Evolutionary conservation across 2,888 invertebrate species (phyloP), one percentile per base, ranked within the genome.

Genomic region (Amphipyra berbera): DNA sequence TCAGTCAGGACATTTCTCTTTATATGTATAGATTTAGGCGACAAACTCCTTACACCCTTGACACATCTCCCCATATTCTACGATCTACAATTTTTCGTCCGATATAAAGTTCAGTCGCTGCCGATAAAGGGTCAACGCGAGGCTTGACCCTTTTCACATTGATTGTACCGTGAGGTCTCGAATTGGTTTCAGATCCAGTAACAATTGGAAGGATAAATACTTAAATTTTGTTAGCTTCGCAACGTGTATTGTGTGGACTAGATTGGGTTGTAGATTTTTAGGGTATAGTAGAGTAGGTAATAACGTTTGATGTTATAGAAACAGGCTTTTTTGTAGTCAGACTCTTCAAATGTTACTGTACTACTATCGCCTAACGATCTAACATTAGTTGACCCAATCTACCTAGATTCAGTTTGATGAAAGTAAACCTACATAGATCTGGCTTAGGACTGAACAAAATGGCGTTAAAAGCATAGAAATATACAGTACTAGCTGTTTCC

Each of bases 141-240:
- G 42, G 21, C 55, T 53, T 76, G 76, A 77, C 77, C 77, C 79
- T 79, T 69, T 79, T 78, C 79, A 78, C 59, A 62, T 57, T 55
- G 66, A 78, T 68, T 67, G 79, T 78, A 63, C 73, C 67, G 78
- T 67, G 60, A 52, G 61, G 47, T 14, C 55, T 50, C 53, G 64
- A 61, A 78, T 68, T 58, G 78, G 52, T 66, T 58, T 55, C 61
- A 66, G 55, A 76, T 68, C 54, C 59, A n/a, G 53, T 68, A 68
- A 68, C 70, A 74, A 72, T 64, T 69, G 68, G 35, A 55, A 49
- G 63, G 47, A 77, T 77, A 77, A 77, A 77, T 78, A 77, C 63
- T 77, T 76, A 78, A 78, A 73, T 66, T 76, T 76, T 68, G 79
- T 76, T 72, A 53, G 56, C 47, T 55, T 42, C 63, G 57, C 44